phyloP scores from a whole-genome alignment of 2,797 vertebrate species.

The Cephalopachus bancanus region DNA sequence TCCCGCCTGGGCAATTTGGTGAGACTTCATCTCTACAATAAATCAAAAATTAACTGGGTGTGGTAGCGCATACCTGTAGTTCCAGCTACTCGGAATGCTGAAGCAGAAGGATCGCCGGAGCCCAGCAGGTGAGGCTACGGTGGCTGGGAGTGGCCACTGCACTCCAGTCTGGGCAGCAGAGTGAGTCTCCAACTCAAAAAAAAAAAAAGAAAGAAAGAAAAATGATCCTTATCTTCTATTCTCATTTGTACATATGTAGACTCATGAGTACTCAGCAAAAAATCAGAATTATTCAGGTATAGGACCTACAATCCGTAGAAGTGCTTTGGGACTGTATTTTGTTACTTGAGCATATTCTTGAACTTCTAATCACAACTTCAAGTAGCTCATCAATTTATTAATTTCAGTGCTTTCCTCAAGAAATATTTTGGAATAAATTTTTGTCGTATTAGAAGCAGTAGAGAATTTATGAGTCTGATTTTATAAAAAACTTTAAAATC shows the following conservation, averaged over 20 bases:
- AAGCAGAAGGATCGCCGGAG: too few relatives aligned
- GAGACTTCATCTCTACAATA: too few relatives aligned
- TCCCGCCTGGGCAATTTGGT: too few relatives aligned
- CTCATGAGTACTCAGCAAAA: not conserved
- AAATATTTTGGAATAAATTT: not conserved
- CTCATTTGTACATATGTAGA: not conserved
- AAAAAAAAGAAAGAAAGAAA: not conserved
- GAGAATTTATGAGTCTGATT: not conserved
- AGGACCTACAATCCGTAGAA: not conserved
- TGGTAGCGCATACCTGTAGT: too few relatives aligned
- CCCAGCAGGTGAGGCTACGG: too few relatives aligned
- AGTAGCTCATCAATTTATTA: not conserved
- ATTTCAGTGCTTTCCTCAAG: not conserved
- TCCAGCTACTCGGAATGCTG: too few relatives aligned
- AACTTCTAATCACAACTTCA: not conserved
- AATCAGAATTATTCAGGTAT: too few relatives aligned
- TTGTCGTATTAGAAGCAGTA: constrained; percentile 20
- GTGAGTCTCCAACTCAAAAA: too few relatives aligned
- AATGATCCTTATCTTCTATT: not conserved
- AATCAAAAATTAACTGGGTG: too few relatives aligned
- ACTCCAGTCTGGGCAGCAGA: too few relatives aligned
- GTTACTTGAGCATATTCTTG: not conserved
- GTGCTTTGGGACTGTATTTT: not conserved
- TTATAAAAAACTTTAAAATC: not conserved
- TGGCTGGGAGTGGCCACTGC: too few relatives aligned